Evolutionary conservation across 2,888 invertebrate species (phyloP), one percentile per base, ranked within the genome.

Genomic region (Mimachlamys varia): DNA sequence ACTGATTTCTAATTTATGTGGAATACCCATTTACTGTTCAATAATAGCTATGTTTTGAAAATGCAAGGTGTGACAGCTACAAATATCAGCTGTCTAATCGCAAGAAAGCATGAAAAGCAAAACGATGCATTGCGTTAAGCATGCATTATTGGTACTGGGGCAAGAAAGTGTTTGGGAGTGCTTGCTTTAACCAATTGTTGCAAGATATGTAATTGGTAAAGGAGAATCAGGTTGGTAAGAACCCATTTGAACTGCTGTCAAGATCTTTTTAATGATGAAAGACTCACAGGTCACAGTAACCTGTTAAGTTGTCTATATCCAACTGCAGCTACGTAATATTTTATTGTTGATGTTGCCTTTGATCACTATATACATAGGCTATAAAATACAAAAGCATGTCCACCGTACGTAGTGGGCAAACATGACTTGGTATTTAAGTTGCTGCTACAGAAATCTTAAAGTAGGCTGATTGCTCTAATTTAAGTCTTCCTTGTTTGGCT

Each of bases 201-300:
- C 44, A 88, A 76, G 27, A 90, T 62, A 37, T 22, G 90, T 90
- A 58, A 91, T 91, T 5, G 91, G 90, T 17, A 89, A 55, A 15
- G 90, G 76, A 7, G 49, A 87, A 37, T 91, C 91, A 17, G 89
- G 88, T 37, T 88, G 22, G 37, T 88, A 88, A n/a, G 33, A 58
- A 27, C 49, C 27, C 22, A 53, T 89, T 27, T 76, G 58, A 38
- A 50, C 62, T 0, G 89, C 91, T 5, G n/a, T 58, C 12, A 88
- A 19, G 17, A 58, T 62, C 55, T 90, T 91, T 38, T 89, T 76
- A 55, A 90, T 87, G 50, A 89, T 2, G 76, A 89, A 90, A 33
- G 53, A n/a, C 0, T 49, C 15, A 7, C 15, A 89, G 89, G 87
- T 91, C 91, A 19, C 0, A 19, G 2, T 76, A 22, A 22, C 76